Conservation (phyloP, 2,888 invertebrate genomes). For the Sphaerophoria taeniata region DNA sequence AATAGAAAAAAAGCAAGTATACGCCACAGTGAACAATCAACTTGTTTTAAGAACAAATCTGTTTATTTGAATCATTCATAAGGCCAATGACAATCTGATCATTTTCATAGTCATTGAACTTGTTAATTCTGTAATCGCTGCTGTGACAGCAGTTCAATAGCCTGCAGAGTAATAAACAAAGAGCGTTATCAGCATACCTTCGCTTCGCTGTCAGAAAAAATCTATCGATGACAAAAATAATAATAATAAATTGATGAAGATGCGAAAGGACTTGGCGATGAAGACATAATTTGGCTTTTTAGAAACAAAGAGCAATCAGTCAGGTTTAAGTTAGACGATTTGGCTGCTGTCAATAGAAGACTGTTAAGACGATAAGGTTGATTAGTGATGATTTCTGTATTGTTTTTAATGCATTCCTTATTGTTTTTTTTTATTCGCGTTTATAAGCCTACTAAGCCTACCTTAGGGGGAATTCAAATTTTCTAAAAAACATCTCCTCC, state of each 20-base stretch:
- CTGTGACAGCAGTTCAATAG: neutral
- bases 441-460: too few relatives aligned
- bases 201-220: neutral
- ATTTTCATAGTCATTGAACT: conserved; percentile 13
- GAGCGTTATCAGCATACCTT: neutral
- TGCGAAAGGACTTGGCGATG: neutral
- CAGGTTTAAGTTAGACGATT: too few relatives aligned
- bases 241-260: conserved; percentile 7
- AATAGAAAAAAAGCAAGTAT: too few relatives aligned
- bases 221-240: neutral
- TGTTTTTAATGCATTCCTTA: too few relatives aligned
- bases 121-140: conserved; percentile 17
- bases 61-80: neutral
- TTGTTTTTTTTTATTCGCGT: too few relatives aligned
- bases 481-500: too few relatives aligned
- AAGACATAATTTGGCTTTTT: neutral
- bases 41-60: neutral
- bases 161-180: neutral
- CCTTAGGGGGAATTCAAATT: too few relatives aligned
- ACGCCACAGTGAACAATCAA: too few relatives aligned
- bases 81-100: conserved; percentile 1
- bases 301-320: neutral
- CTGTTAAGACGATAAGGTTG: too few relatives aligned
- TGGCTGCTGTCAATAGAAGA: too few relatives aligned
- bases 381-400: too few relatives aligned